Evolutionary conservation across 2,888 invertebrate species (phyloP).

Genomic region (Drosophila pseudotalamancana): DNA sequence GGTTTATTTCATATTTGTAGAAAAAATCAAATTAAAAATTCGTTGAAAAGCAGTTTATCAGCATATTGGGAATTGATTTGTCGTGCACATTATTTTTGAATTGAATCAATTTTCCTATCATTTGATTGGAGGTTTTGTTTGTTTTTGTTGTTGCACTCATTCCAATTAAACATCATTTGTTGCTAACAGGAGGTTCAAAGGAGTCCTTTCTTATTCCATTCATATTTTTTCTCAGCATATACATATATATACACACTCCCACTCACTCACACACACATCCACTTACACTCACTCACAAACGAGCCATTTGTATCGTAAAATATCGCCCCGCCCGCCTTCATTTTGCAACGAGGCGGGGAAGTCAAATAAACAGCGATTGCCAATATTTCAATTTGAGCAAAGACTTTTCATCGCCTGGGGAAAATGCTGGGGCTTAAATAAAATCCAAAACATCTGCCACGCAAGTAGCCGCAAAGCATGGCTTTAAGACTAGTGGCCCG

Average conservation of each 20-base stretch:
- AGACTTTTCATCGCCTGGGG: conserved; percentile 18
- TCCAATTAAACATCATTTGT: neutral
- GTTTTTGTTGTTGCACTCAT: neutral
- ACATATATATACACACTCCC: too few species aligned
- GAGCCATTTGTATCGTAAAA: conserved; percentile 11
- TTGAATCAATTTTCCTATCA: too few species aligned
- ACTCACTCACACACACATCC: neutral
- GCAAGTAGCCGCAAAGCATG: conserved; percentile 21
- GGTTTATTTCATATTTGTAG: too few species aligned
- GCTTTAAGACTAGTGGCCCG: conserved; percentile 28
- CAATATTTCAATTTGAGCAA: conserved; percentile 29
- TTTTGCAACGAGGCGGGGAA: neutral
- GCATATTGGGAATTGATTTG: too few species aligned
- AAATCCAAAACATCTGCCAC: conserved; percentile 22
- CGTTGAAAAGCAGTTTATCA: too few species aligned
- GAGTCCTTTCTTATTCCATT: too few species aligned
- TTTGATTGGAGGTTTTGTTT: neutral
- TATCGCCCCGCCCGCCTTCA: conserved; percentile 4
- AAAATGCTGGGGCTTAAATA: conserved; percentile 17
- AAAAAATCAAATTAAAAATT: too few species aligned
- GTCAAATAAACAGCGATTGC: conserved; percentile 13
- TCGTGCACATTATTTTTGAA: too few species aligned
- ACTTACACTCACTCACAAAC: neutral
- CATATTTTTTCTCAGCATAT: too few species aligned
- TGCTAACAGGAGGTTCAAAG: neutral